Conservation (phyloP, 2,113 vertebrate genomes). For the Cebus imitator region DNA sequence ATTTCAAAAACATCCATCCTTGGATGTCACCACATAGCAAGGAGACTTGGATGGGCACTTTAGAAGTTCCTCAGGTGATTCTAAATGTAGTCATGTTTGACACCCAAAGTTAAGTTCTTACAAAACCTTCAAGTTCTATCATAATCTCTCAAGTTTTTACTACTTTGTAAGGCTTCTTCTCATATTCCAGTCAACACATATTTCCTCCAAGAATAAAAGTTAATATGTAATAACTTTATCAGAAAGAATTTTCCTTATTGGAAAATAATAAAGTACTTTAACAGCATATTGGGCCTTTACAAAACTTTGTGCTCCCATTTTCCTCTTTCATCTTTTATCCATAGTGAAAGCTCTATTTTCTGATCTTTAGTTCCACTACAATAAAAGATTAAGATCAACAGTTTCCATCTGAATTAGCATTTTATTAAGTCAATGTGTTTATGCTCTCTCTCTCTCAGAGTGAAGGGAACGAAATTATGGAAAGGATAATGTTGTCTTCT, state of each 20-base stretch:
- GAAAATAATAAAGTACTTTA: neutral
- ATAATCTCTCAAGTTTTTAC: neutral
- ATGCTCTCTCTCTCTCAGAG: too few relatives aligned
- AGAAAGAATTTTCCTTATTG: neutral
- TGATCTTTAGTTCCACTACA: neutral
- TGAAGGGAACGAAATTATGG: too few relatives aligned
- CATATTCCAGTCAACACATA: neutral
- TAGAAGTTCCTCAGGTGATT: neutral
- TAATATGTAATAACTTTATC: neutral
- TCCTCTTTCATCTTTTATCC: neutral
- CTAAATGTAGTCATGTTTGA: neutral
- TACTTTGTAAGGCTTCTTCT: neutral
- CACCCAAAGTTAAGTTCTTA: neutral
- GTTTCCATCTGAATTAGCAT: neutral
- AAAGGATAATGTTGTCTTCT: neutral
- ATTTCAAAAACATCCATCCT: neutral
- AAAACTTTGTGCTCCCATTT: neutral
- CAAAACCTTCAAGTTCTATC: neutral
- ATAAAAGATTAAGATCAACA: neutral
- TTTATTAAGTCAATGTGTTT: neutral
- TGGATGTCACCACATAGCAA: neutral
- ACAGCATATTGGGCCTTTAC: neutral
- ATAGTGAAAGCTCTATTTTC: neutral
- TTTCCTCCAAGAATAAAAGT: neutral
- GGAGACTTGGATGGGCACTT: neutral